phyloP scores from a whole-genome alignment of 2,888 invertebrate species.

The Folsomia manolachei region DNA sequence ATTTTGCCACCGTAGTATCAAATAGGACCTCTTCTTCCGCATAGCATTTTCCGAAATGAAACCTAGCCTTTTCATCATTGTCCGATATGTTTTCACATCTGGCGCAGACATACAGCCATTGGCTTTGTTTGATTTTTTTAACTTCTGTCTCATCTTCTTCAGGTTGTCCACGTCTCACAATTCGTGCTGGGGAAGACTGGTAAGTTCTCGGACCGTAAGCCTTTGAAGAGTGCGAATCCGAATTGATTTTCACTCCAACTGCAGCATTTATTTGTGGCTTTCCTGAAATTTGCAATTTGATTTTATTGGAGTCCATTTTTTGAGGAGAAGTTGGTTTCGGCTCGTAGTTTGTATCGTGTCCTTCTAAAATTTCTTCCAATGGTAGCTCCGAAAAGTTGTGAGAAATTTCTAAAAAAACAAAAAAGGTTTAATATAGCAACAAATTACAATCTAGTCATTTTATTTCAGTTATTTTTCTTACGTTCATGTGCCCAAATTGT shows the following conservation, averaged over 20 bases:
- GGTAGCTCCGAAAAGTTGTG: constrained; percentile 32
- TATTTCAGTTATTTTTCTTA: too few species aligned
- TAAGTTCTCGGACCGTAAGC: too few species aligned
- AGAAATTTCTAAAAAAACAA: constrained; percentile 30
- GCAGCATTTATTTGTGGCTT: too few species aligned
- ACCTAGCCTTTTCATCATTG: constrained; percentile 37
- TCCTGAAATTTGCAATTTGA: too few species aligned
- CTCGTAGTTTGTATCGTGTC: too few species aligned
- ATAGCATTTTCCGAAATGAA: constrained; percentile 41
- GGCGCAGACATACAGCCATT: constrained; percentile 49
- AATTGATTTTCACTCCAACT: too few species aligned
- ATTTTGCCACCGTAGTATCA: constrained; percentile 43
- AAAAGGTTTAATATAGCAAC: too few species aligned
- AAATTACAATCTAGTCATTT: too few species aligned
- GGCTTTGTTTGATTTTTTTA: constrained; percentile 44
- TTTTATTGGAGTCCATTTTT: background rate
- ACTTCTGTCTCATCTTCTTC: constrained; percentile 27
- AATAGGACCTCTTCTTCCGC: constrained; percentile 32
- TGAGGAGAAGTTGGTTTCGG: too few species aligned
- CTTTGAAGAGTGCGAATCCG: too few species aligned
- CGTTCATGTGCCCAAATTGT: constrained; percentile 46
- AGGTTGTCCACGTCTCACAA: too few species aligned
- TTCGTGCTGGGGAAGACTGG: too few species aligned
- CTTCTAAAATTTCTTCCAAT: constrained; percentile 1
- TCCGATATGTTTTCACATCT: constrained; percentile 44